Evolutionary conservation across 2,113 vertebrate genomes (phyloP).

Genomic region (Silurus meridionalis): DNA sequence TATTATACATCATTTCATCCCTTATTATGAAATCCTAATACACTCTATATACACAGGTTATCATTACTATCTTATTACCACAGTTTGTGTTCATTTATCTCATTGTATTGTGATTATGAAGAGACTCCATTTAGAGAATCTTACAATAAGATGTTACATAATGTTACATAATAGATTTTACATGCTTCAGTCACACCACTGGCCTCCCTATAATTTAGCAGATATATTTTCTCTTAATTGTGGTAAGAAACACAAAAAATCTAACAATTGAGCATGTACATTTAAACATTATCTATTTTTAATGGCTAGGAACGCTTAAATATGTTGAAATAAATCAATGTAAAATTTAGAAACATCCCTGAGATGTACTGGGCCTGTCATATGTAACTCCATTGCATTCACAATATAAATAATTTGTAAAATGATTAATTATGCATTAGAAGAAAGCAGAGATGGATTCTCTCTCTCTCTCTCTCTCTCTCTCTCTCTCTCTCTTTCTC

Average conservation of each 20-base stretch:
- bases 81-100: not conserved
- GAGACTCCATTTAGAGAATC: not conserved
- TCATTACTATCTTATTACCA: not conserved
- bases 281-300: not conserved
- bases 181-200: not conserved
- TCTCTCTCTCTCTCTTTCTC: too few relatives aligned
- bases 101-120: not conserved
- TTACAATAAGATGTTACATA: not conserved
- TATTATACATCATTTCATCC: not conserved
- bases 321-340: not conserved
- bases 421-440: not conserved
- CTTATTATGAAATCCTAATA: not conserved
- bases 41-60: not conserved
- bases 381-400: not conserved
- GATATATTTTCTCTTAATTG: not conserved
- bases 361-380: not conserved
- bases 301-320: not conserved
- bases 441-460: not conserved
- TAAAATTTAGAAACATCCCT: not conserved
- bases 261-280: not conserved
- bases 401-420: not conserved
- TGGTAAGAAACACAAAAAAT: not conserved
- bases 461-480: too few relatives aligned
- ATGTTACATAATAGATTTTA: too few relatives aligned
- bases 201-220: not conserved